Evolutionary conservation across 1,140 invertebrate genomes (phyloP).

Genomic region (Macrobrachium rosenbergii): DNA sequence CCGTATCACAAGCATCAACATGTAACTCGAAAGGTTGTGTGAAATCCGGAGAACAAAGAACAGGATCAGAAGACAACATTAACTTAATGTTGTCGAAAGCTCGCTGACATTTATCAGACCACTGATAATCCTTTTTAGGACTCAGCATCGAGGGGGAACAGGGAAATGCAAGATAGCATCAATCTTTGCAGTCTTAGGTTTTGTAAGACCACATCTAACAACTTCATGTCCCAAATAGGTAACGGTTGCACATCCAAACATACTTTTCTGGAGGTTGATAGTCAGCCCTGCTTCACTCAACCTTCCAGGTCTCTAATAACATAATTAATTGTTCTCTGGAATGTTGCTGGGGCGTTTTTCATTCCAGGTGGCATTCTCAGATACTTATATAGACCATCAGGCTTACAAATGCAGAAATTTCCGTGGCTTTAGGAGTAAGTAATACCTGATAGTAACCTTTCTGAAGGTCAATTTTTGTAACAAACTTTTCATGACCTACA

Average conservation of each 20-base stretch:
- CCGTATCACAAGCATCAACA: too few species aligned
- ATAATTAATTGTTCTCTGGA: neutral
- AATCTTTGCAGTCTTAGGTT: neutral
- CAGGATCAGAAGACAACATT: neutral
- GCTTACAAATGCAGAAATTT: conserved; percentile 1
- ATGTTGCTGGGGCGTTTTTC: conserved; percentile 4
- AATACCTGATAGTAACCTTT: neutral
- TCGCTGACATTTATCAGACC: neutral
- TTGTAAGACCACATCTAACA: neutral
- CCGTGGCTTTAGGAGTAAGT: neutral
- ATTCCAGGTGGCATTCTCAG: neutral
- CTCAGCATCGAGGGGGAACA: too few species aligned
- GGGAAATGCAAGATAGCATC: conserved; percentile 1
- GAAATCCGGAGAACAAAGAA: neutral
- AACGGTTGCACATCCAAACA: conserved; percentile 1
- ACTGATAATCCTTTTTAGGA: neutral
- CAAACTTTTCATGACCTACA: neutral
- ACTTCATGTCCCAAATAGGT: conserved; percentile 18
- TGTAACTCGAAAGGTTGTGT: too few species aligned
- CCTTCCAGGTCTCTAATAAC: neutral
- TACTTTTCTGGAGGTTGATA: conserved; percentile 13
- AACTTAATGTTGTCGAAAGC: conserved; percentile 9
- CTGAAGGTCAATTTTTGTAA: neutral
- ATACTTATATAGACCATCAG: neutral
- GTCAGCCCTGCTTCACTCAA: neutral